Conservation (phyloP, 2,888 invertebrate genomes). For the Synergus itoensis region DNA sequence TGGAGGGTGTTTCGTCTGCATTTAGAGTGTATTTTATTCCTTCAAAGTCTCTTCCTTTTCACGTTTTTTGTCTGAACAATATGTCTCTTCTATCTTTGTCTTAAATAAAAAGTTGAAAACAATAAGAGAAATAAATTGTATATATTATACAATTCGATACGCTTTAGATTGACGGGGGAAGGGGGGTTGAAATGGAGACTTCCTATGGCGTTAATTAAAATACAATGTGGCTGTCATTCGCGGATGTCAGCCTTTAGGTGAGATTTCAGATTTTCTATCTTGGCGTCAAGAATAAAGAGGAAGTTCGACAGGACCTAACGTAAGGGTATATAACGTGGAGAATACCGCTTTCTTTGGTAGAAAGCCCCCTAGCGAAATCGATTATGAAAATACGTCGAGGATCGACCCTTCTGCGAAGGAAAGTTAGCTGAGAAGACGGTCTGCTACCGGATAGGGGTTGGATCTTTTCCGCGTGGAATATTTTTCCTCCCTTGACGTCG, state of each 20-base stretch:
- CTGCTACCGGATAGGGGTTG: slow-evolving; percentile 27
- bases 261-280: slow-evolving; percentile 27
- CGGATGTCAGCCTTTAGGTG: slow-evolving; percentile 2
- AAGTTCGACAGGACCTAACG: slow-evolving; percentile 31
- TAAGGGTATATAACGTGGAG: not conserved
- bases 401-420: slow-evolving; percentile 53
- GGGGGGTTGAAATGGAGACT: not conserved
- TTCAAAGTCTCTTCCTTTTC: slow-evolving; percentile 27
- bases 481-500: slow-evolving; percentile 40
- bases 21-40: slow-evolving; percentile 39
- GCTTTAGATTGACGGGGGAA: not conserved
- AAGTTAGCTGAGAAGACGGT: slow-evolving; percentile 54
- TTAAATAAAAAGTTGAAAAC: not conserved
- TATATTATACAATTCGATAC: not conserved
- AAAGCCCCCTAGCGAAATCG: slow-evolving; percentile 62
- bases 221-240: slow-evolving; percentile 13
- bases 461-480: slow-evolving; percentile 39
- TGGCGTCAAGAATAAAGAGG: slow-evolving; percentile 23
- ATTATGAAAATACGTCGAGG: slow-evolving; percentile 67
- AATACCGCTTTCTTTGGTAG: slow-evolving; percentile 42
- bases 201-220: not conserved
- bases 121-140: not conserved
- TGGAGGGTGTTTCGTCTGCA: slow-evolving; percentile 36
- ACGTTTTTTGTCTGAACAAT: slow-evolving; percentile 15
- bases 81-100: slow-evolving; percentile 20